Evolutionary conservation across 2,888 invertebrate species (phyloP).

Genomic region (Gnatocerus cornutus): DNA sequence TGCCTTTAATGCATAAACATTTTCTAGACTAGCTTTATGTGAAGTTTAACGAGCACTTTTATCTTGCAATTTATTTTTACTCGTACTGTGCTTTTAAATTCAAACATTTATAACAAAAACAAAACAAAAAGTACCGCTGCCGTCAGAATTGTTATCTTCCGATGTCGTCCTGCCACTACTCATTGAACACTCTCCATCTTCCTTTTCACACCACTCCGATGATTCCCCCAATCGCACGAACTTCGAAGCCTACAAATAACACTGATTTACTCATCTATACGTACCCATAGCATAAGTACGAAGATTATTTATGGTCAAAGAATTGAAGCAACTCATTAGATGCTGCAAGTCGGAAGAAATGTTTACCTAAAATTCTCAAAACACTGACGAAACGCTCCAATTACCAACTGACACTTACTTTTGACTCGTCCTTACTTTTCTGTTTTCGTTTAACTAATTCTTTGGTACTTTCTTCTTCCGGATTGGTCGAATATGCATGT

Average conservation of each 20-base stretch:
- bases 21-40: too few species aligned
- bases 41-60: too few species aligned
- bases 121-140: slow-evolving; percentile 58
- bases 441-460: slow-evolving; percentile 55
- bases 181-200: slow-evolving; percentile 81
- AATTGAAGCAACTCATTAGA: slow-evolving; percentile 68
- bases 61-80: too few species aligned
- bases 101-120: too few species aligned
- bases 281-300: slow-evolving; percentile 74
- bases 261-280: slow-evolving; percentile 68
- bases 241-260: slow-evolving; percentile 68
- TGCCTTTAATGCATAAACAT: too few species aligned
- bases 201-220: slow-evolving; percentile 65
- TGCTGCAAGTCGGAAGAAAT: slow-evolving; percentile 68
- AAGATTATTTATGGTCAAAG: slow-evolving; percentile 72
- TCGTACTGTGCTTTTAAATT: too few species aligned
- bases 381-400: slow-evolving; percentile 15
- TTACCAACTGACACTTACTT: slow-evolving; percentile 46
- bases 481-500: slow-evolving; percentile 75
- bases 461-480: slow-evolving; percentile 39
- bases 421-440: slow-evolving; percentile 56
- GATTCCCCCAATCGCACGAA: slow-evolving; percentile 52
- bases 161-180: slow-evolving; percentile 63
- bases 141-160: slow-evolving; percentile 69
- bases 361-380: slow-evolving; percentile 67